These are phyloP conservation scores for Pteruthius melanotis DNA, from an alignment of 2,113 vertebrate species.

Conservation along the genomic window DNA sequence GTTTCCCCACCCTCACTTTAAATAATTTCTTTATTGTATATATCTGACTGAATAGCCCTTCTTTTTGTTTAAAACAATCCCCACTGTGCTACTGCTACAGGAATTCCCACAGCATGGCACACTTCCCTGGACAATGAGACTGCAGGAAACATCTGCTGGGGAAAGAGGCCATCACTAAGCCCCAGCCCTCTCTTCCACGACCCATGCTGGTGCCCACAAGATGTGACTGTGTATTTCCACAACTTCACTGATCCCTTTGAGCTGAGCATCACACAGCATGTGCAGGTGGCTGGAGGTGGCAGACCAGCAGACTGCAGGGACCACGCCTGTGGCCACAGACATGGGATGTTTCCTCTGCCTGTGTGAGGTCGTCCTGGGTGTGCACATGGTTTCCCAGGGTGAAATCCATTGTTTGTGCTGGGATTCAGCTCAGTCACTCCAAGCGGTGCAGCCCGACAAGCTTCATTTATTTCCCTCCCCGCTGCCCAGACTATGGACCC, in stretches of 20 bases:
- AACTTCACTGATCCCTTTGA: not conserved
- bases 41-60: not conserved
- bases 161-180: not conserved
- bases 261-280: accelerated
- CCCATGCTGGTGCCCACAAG: not conserved
- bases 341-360: accelerated
- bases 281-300: not conserved
- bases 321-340: not conserved
- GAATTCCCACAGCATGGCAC: not conserved
- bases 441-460: not conserved
- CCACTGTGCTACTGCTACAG: not conserved
- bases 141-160: not conserved
- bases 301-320: not conserved
- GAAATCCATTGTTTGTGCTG: not conserved
- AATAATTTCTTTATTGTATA: not conserved
- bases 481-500: accelerated
- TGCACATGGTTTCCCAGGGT: accelerated
- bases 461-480: not conserved
- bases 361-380: accelerated
- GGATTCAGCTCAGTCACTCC: not conserved
- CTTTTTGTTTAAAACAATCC: not conserved
- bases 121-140: accelerated
- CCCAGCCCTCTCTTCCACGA: not conserved
- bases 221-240: not conserved
- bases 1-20: not conserved